Evolutionary conservation across 1,140 invertebrate genomes (phyloP).

Genomic region (Drosophila dunni): DNA sequence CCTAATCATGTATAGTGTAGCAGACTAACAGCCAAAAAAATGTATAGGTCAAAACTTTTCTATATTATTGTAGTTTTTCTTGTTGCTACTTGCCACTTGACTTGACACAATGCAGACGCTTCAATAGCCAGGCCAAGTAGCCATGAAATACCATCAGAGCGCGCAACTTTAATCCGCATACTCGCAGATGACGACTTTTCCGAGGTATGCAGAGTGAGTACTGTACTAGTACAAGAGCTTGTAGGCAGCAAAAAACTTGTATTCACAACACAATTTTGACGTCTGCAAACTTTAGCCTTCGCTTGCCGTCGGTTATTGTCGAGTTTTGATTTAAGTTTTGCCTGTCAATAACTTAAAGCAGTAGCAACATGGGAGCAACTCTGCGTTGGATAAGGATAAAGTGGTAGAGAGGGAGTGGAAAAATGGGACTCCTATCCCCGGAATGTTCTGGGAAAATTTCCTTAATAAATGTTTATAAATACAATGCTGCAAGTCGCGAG

Average conservation of each 20-base stretch:
- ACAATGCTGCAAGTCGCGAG: slow-evolving; percentile 54
- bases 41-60: slow-evolving; percentile 10
- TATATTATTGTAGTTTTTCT: slow-evolving; percentile 3
- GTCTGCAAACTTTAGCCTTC: slow-evolving; percentile 65
- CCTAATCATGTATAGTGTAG: slow-evolving; percentile 26
- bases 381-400: background rate
- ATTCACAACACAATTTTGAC: slow-evolving; percentile 60
- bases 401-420: background rate
- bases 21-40: background rate
- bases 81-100: slow-evolving; percentile 38
- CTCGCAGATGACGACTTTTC: slow-evolving; percentile 17
- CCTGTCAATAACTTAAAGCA: slow-evolving; percentile 76
- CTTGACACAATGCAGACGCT: slow-evolving; percentile 15
- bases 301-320: slow-evolving; percentile 35
- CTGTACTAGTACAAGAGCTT: background rate
- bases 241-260: slow-evolving; percentile 56
- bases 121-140: slow-evolving; percentile 37
- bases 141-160: slow-evolving; percentile 38
- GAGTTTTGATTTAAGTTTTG: slow-evolving; percentile 62
- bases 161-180: slow-evolving; percentile 60
- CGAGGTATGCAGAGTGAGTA: slow-evolving; percentile 10
- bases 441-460: slow-evolving; percentile 52
- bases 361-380: slow-evolving; percentile 36
- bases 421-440: background rate
- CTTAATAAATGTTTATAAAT: slow-evolving; percentile 81